Percentiles rank a stretch among this genome's conserved stretches.
phyloP scores from a whole-genome alignment of 2,888 invertebrate genomes.

The Synergus laeviventris region DNA sequence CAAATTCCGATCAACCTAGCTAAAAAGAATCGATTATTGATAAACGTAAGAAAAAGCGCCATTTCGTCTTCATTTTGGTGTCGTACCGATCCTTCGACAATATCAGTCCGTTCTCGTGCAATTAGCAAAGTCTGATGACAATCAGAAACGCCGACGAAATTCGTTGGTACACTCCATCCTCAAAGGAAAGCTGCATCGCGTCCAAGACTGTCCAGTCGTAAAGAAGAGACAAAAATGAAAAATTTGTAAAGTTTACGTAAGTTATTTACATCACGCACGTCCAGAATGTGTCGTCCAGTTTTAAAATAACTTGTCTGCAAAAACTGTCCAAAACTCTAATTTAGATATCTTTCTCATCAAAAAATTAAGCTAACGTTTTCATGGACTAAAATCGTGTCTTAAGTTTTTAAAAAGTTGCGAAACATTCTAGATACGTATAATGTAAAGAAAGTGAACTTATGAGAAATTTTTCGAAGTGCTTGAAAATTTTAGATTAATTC shows the following conservation, averaged over 20 bases:
- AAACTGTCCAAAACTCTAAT: not conserved
- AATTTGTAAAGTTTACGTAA: slow-evolving; percentile 42
- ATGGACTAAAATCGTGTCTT: slow-evolving; percentile 4
- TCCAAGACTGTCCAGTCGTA: slow-evolving; percentile 57
- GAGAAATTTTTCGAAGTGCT: not conserved
- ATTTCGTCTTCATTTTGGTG: slow-evolving; percentile 19
- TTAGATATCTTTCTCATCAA: not conserved
- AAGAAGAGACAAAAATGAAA: slow-evolving; percentile 19
- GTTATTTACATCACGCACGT: slow-evolving; percentile 60
- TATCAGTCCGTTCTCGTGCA: slow-evolving; percentile 38
- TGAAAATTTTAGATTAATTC: slow-evolving; percentile 7
- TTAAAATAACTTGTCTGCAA: slow-evolving; percentile 41
- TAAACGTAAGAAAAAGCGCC: not conserved
- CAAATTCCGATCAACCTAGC: slow-evolving; percentile 4
- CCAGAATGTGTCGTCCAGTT: slow-evolving; percentile 68
- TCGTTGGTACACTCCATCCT: slow-evolving; percentile 9
- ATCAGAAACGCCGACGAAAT: slow-evolving; percentile 17
- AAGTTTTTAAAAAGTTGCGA: not conserved
- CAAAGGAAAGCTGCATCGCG: slow-evolving; percentile 53
- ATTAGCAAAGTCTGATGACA: slow-evolving; percentile 33
- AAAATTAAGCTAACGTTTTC: not conserved
- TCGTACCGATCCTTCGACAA: slow-evolving; percentile 21
- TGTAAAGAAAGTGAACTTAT: slow-evolving; percentile 9
- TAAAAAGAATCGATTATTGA: slow-evolving; percentile 7
- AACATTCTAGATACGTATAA: slow-evolving; percentile 38